Percentiles rank a stretch among this genome's conserved stretches.
These are phyloP conservation scores for Cheilosia vernalis DNA, from an alignment of 2,888 invertebrate genomes.

Conservation along the genomic window DNA sequence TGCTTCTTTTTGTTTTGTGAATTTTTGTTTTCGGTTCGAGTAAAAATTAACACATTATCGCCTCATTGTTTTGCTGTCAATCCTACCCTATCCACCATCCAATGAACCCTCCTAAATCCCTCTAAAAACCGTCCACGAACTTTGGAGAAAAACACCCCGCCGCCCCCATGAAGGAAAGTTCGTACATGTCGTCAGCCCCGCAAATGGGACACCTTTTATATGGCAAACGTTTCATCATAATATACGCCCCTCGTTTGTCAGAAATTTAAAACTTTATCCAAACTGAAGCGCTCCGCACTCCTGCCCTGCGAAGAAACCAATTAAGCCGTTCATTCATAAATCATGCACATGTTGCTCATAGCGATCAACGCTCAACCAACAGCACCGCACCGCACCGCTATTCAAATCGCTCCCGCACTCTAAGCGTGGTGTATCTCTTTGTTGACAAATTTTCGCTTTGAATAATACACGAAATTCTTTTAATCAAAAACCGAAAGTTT, in stretches of 20 bases:
- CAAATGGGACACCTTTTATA: neutral
- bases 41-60: too few relatives aligned
- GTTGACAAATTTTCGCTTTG: conserved; percentile 60
- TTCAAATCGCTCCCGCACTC: neutral
- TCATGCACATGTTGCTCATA: conserved; percentile 65
- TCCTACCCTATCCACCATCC: too few relatives aligned
- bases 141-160: too few relatives aligned
- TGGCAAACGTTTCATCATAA: conserved; percentile 31
- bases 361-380: conserved; percentile 13
- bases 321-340: conserved; percentile 71
- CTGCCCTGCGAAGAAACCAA: conserved; percentile 50
- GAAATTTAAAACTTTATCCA: conserved; percentile 39
- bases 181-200: too few relatives aligned
- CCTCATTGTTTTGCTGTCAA: too few relatives aligned
- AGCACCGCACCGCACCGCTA: neutral
- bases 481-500: conserved; percentile 71
- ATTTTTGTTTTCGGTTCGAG: too few relatives aligned
- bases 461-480: conserved; percentile 65
- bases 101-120: too few relatives aligned
- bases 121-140: too few relatives aligned
- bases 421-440: neutral
- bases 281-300: conserved; percentile 22
- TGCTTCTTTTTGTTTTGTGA: too few relatives aligned
- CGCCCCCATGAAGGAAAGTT: too few relatives aligned
- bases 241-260: conserved; percentile 33